Base-by-base conservation (phyloP, 2,797 vertebrate species). In the Selene dorsalis region DNA sequence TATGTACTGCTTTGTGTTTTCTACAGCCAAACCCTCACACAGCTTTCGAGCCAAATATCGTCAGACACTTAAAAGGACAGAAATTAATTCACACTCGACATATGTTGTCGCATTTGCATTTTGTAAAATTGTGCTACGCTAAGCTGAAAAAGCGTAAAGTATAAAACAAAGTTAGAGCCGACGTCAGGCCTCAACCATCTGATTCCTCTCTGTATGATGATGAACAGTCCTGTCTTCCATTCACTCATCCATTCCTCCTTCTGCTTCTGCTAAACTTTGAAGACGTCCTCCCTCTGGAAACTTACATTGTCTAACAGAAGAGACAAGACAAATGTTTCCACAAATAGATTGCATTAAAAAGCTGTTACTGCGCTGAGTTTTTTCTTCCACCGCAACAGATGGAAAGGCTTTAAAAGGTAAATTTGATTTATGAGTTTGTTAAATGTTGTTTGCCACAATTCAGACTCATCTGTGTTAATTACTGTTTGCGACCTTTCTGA, bases 391-490 rank as follows among this genome's bases (percentile, higher is more conserved):
- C 56, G 60, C 38, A 60, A 56, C 52, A 71, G 58, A 84, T 73
- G 47, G 53, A 63, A 52, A 30, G 17, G 41, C 50, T 66, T 83
- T 22, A 38, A 48, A 17, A 17, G 14, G 26, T 18, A 60, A 35
- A 60, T 35, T 2, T 52, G 61, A 75, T 75, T 66, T 20, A 69
- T 53, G 43, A 58, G 68, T 59, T 75, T 67, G 41, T 53, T 53
- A 24, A 30, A 56, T 9, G 18, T 35, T 65, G 17, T 70, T 71
- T 57, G 38, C 52, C 20, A 24, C 43, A 45, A 35, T 14, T 32
- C 35, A n/a, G 18, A 55, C 22, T 55, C 2, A 28, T 59, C 24
- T 24, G 8, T 48, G 39, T 64, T 61, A 64, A 65, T 53, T 30
- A 59, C 11, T 18, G 26, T 1, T 0, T 13, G 22, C 30, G 59